Evolutionary conservation across 2,888 invertebrate genomes (phyloP).

Genomic region (Meta bourneti): DNA sequence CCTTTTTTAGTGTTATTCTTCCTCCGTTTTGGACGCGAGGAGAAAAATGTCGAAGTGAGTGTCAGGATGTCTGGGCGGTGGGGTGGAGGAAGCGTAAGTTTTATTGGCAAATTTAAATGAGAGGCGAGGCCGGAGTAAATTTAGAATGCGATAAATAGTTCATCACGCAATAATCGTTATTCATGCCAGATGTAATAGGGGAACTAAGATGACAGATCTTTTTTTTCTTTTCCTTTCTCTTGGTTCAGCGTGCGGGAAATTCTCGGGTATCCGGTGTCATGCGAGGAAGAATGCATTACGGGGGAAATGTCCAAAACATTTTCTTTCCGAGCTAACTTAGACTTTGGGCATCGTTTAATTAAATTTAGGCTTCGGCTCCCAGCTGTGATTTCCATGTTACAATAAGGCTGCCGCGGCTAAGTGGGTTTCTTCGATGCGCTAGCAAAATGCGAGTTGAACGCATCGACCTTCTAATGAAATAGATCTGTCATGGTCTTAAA

Average conservation of each 20-base stretch:
- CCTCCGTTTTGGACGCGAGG: background rate
- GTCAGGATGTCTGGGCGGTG: background rate
- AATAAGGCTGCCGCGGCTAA: no score
- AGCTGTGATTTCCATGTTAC: no score
- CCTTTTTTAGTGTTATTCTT: slow-evolving; percentile 1
- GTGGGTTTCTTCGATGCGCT: no score
- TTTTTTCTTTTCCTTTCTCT: background rate
- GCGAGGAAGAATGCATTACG: background rate
- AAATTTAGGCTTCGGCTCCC: background rate
- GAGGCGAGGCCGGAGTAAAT: slow-evolving; percentile 55
- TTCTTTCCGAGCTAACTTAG: background rate
- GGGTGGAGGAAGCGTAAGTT: slow-evolving; percentile 1
- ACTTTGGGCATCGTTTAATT: background rate
- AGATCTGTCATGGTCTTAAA: no score
- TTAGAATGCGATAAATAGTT: slow-evolving; percentile 73
- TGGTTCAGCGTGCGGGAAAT: background rate
- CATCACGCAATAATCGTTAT: slow-evolving; percentile 74
- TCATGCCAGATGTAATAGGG: slow-evolving; percentile 63
- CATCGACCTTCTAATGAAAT: no score
- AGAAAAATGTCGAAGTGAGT: slow-evolving; percentile 31
- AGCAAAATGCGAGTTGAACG: no score
- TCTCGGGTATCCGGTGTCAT: slow-evolving; percentile 3
- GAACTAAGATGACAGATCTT: slow-evolving; percentile 37
- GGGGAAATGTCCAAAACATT: background rate
- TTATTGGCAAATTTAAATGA: slow-evolving; percentile 37